Evolutionary conservation across 2,113 vertebrate species (phyloP).

Genomic region (Brienomyrus longianalis): DNA sequence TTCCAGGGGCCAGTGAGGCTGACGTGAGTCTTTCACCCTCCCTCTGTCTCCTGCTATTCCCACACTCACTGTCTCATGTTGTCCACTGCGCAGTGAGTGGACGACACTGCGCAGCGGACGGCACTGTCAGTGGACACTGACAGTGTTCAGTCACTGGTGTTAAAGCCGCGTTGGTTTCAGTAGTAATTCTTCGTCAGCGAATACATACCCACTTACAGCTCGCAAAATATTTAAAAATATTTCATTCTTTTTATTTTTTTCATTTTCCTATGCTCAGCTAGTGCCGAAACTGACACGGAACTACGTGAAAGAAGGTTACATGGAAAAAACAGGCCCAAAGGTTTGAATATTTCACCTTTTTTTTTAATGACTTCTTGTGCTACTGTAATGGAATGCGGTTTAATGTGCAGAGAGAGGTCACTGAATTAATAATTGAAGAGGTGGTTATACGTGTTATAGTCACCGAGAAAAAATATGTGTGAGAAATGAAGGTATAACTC

Average conservation of each 20-base stretch:
- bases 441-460: background rate
- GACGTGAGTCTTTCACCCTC: slow-evolving; percentile 38
- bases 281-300: slow-evolving; percentile 74
- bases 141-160: background rate
- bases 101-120: too few relatives aligned
- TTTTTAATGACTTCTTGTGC: background rate
- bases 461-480: background rate
- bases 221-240: background rate
- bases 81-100: background rate
- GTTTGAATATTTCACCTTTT: slow-evolving; percentile 32
- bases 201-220: background rate
- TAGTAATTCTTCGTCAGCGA: background rate
- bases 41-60: background rate
- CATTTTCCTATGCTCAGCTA: slow-evolving; percentile 52
- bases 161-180: background rate
- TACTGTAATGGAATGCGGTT: background rate
- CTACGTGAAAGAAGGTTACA: slow-evolving; percentile 79
- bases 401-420: background rate
- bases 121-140: background rate
- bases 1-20: slow-evolving; percentile 40
- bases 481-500: background rate
- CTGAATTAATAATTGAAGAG: background rate
- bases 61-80: background rate
- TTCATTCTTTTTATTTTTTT: background rate
- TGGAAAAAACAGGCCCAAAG: slow-evolving; percentile 89